phyloP scores from a whole-genome alignment of 2,888 invertebrate genomes.

The Euclidia mi region DNA sequence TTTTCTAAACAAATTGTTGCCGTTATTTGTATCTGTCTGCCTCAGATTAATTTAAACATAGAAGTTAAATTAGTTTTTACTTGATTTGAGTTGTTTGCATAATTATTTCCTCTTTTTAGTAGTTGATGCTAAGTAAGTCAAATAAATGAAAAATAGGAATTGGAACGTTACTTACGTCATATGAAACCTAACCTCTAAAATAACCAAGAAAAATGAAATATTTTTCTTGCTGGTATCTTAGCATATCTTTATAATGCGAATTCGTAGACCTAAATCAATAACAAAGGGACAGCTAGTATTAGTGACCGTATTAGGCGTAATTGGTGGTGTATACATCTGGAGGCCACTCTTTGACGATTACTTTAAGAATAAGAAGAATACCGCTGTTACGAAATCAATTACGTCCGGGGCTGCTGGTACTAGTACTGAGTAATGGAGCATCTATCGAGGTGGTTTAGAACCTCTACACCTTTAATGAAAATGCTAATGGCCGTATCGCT shows the following conservation, averaged over 20 bases:
- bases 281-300: constrained; percentile 79
- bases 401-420: no score
- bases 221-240: not conserved
- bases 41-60: no score
- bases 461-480: constrained; percentile 74
- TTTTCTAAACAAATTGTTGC: no score
- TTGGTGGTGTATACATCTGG: constrained; percentile 88
- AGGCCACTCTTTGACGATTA: constrained; percentile 80
- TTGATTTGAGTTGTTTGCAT: no score
- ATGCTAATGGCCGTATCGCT: constrained; percentile 78
- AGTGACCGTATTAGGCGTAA: constrained; percentile 78
- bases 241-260: constrained; percentile 73
- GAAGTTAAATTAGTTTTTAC: no score
- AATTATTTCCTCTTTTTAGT: no score
- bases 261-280: constrained; percentile 78
- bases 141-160: not conserved
- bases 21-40: no score
- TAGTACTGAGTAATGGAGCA: constrained; percentile 66
- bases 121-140: not conserved
- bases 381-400: constrained; percentile 42
- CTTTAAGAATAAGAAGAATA: constrained; percentile 57
- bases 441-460: constrained; percentile 62
- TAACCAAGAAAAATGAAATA: not conserved
- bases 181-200: constrained; percentile 13
- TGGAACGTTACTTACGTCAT: constrained; percentile 3